A percentile compares a stretch with the other conserved stretches of the same genome.
phyloP scores from a whole-genome alignment of 1,140 invertebrate genomes.

The Ceratoteleas bidentatus region DNA sequence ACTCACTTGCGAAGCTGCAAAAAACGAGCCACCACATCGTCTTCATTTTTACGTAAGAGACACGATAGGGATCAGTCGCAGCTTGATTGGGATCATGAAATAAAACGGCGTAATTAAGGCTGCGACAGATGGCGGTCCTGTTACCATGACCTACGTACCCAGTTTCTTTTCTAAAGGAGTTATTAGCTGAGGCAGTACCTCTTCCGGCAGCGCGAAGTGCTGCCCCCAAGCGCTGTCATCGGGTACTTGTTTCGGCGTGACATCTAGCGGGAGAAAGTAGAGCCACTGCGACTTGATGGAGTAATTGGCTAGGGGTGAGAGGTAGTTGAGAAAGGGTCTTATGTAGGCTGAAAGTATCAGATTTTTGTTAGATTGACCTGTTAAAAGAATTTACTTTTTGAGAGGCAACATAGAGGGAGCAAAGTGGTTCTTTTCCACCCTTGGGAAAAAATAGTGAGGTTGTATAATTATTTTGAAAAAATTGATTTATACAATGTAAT shows the following conservation, averaged over 20 bases:
- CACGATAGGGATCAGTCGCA: too few species aligned
- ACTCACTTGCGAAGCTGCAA: conserved; percentile 87
- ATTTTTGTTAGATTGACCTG: too few species aligned
- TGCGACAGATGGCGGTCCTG: not conserved
- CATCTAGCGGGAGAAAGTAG: conserved; percentile 89
- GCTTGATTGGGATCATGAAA: not conserved
- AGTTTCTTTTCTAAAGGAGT: conserved; percentile 93
- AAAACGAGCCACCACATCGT: conserved; percentile 34
- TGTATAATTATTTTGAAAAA: too few species aligned
- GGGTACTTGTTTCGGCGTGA: conserved; percentile 83
- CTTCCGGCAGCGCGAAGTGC: conserved; percentile 84
- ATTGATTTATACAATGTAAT: too few species aligned
- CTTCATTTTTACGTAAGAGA: not conserved
- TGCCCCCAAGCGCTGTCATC: conserved; percentile 80
- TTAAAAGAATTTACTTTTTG: too few species aligned
- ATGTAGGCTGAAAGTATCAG: conserved; percentile 84
- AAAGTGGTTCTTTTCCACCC: too few species aligned
- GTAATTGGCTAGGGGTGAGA: conserved; percentile 87
- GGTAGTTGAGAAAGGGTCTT: conserved; percentile 85
- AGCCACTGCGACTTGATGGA: conserved; percentile 93
- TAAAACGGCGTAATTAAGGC: conserved; percentile 4
- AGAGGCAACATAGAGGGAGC: too few species aligned
- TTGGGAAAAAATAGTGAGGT: too few species aligned
- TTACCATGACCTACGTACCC: conserved; percentile 77
- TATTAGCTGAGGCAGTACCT: conserved; percentile 86